These are phyloP conservation scores for Sebastes cheni DNA, from an alignment of 2,797 vertebrate genomes.

Conservation along the genomic window DNA sequence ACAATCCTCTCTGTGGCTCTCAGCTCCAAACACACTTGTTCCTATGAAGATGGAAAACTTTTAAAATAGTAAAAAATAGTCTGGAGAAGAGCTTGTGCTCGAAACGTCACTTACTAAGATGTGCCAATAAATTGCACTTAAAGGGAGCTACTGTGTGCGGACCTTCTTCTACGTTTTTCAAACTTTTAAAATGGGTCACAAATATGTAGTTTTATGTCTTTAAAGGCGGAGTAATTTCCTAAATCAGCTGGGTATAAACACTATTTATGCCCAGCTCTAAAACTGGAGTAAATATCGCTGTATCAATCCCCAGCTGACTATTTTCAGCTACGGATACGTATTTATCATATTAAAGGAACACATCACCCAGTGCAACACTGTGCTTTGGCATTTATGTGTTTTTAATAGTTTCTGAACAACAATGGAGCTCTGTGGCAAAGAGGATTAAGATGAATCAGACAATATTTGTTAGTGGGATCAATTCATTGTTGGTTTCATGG, in stretches of 20 bases:
- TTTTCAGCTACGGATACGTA: not conserved
- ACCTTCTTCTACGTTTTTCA: too few species aligned
- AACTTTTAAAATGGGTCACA: too few species aligned
- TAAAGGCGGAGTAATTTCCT: not conserved
- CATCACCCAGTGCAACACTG: not conserved
- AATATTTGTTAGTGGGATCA: not conserved
- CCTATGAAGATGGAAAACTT: not conserved
- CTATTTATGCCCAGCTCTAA: too few species aligned
- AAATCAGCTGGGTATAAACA: not conserved
- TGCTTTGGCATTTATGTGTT: not conserved
- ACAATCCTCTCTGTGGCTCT: not conserved
- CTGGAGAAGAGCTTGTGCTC: too few species aligned
- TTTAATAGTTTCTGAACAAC: not conserved
- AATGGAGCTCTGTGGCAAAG: not conserved
- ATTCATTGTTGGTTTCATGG: not conserved
- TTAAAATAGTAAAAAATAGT: not conserved
- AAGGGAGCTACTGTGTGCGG: too few species aligned
- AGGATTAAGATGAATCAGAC: not conserved
- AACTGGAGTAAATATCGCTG: not conserved
- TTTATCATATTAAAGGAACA: not conserved
- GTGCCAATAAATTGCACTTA: too few species aligned
- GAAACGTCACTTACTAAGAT: too few species aligned
- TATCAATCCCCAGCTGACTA: not conserved
- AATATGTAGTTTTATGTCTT: not conserved
- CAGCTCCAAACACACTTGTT: not conserved